These are phyloP conservation scores for Botrylloides violaceus DNA, from an alignment of 23 tunicate genomes.

Conservation along the genomic window DNA sequence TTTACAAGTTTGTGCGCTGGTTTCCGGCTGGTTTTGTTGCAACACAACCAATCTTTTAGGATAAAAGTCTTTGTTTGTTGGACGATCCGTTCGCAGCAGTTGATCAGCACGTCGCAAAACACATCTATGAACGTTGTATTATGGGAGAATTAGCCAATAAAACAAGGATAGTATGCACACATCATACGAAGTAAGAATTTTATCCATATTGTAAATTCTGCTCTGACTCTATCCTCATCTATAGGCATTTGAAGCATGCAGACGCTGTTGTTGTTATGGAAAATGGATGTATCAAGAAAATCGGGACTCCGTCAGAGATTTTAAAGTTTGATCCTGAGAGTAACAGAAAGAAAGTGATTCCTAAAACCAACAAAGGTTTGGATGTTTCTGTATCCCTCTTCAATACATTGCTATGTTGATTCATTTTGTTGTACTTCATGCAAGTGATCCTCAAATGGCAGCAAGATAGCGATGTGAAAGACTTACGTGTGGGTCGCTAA, in stretches of 20 bases:
- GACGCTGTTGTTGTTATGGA: slow-evolving; percentile 63
- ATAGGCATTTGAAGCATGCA: slow-evolving; percentile 58
- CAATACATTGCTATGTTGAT: no score
- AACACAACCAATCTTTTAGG: no score
- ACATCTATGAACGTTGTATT: slow-evolving; percentile 64
- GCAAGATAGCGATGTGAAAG: no score
- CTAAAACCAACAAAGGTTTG: background rate
- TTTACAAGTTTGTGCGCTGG: no score
- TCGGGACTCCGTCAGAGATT: slow-evolving; percentile 56
- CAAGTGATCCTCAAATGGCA: no score
- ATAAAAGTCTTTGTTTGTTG: slow-evolving; percentile 57
- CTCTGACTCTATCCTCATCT: no score
- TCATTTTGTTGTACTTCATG: no score
- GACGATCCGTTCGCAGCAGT: slow-evolving; percentile 90
- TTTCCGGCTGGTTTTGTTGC: no score
- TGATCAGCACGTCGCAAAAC: slow-evolving; percentile 79
- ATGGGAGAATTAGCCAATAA: slow-evolving; percentile 47
- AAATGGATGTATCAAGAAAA: slow-evolving; percentile 43
- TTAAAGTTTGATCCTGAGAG: background rate
- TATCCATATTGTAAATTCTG: no score
- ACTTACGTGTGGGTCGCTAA: no score
- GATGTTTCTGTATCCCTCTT: no score
- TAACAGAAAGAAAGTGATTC: background rate
- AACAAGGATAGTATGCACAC: slow-evolving; percentile 70
- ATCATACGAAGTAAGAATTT: slow-evolving; percentile 68